Percentiles rank a stretch among this genome's conserved stretches.
Evolutionary conservation across 1,140 invertebrate genomes (phyloP).

Genomic region (Trialeurodes vaporariorum): DNA sequence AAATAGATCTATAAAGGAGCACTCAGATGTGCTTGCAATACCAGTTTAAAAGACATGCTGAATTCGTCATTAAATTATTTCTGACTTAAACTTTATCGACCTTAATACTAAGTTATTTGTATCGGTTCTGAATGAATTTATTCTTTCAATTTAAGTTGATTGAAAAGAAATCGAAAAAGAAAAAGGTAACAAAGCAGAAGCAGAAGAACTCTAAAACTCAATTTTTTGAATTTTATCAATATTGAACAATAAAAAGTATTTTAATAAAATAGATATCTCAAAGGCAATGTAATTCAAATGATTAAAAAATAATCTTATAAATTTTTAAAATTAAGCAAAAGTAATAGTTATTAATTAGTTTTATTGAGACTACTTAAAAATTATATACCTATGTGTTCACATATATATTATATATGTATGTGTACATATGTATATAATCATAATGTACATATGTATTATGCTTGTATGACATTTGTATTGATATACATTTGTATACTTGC

Average conservation of each 20-base stretch:
- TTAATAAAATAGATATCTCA: background rate
- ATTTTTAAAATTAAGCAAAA: background rate
- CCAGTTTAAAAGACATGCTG: background rate
- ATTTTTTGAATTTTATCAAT: background rate
- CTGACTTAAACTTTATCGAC: background rate
- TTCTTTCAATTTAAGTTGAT: background rate
- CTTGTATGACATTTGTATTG: background rate
- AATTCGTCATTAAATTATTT: background rate
- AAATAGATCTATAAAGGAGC: background rate
- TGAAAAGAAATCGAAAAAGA: background rate
- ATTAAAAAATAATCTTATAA: background rate
- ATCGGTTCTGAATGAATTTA: background rate
- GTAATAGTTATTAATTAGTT: background rate
- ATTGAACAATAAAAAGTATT: background rate
- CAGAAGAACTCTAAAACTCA: too few relatives aligned
- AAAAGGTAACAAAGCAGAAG: too few relatives aligned
- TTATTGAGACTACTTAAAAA: constrained; percentile 1
- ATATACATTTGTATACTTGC: background rate
- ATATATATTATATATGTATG: constrained; percentile 1
- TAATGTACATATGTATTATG: constrained; percentile 1
- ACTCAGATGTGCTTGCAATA: background rate
- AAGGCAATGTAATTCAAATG: background rate
- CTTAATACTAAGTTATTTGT: background rate
- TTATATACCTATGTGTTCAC: background rate
- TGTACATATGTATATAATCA: background rate